phyloP scores from a whole-genome alignment of 1,140 invertebrate genomes.

The Xylocopa sonorina region DNA sequence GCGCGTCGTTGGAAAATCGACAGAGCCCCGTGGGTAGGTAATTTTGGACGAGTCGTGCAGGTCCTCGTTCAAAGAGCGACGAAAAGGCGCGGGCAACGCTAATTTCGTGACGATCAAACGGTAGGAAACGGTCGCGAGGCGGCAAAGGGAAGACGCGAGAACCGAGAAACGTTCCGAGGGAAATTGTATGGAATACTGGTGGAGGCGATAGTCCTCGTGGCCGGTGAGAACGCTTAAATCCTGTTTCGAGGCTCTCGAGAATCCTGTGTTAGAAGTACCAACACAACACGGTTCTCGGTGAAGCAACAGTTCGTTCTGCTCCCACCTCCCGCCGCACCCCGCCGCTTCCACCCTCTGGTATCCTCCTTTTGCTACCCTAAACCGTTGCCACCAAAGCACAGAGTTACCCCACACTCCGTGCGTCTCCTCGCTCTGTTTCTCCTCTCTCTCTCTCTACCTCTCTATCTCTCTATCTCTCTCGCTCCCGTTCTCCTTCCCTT shows the following conservation, averaged over 20 bases:
- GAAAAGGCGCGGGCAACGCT: not conserved
- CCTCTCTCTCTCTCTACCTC: conserved; percentile 40
- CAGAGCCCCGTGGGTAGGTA: not conserved
- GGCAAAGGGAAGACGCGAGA: not conserved
- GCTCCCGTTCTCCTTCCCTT: conserved; percentile 34
- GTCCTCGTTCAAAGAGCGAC: too few species aligned
- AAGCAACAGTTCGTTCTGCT: conserved; percentile 79
- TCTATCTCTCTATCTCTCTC: conserved; percentile 27
- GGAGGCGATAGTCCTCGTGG: conserved; percentile 60
- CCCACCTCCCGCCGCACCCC: conserved; percentile 57
- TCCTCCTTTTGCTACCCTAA: conserved; percentile 68
- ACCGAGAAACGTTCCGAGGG: conserved; percentile 35
- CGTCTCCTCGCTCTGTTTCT: conserved; percentile 47
- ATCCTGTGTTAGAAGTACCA: conserved; percentile 70
- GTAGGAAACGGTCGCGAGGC: not conserved
- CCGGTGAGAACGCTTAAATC: conserved; percentile 69
- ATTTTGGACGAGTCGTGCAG: too few species aligned
- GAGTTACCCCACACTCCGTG: conserved; percentile 42
- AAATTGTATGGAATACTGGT: conserved; percentile 59
- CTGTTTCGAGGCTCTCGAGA: conserved; percentile 72
- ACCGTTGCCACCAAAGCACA: conserved; percentile 66
- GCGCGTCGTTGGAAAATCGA: not conserved
- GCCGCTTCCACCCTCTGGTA: conserved; percentile 58
- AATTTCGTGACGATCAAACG: not conserved
- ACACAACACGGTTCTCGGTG: conserved; percentile 68